Conservation (phyloP, 2,113 vertebrate species). For the Catharus minimus region DNA sequence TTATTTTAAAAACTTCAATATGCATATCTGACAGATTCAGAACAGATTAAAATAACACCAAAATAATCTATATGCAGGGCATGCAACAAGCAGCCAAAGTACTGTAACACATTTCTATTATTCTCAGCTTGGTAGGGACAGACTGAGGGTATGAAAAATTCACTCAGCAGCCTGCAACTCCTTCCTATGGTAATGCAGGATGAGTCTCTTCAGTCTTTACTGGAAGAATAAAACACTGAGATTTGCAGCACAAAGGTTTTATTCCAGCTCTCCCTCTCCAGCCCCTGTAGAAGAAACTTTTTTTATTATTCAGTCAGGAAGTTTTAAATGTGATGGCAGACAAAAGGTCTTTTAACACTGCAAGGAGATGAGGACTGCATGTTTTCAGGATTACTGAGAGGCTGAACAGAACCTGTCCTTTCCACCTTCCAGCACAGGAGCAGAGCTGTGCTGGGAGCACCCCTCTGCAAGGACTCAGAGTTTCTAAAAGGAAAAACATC, state of each 20-base stretch:
- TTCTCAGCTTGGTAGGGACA: background rate
- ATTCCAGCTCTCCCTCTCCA: background rate
- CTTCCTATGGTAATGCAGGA: conserved; percentile 18
- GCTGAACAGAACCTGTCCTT: background rate
- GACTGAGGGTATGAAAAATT: conserved; percentile 26
- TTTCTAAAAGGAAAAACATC: conserved; percentile 6
- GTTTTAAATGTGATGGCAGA: background rate
- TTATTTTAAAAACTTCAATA: conserved; percentile 25
- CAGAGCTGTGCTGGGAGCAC: background rate
- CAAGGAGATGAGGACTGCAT: background rate
- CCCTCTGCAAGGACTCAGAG: background rate
- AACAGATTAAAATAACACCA: conserved; percentile 38
- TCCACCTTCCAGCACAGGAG: background rate
- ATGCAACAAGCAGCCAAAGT: background rate
- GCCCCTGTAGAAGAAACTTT: background rate
- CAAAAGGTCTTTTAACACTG: background rate
- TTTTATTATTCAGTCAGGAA: background rate
- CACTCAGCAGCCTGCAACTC: background rate
- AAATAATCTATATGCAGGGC: background rate
- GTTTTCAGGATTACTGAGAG: background rate
- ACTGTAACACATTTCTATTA: conserved; percentile 28
- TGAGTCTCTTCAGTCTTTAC: background rate
- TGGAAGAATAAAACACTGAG: background rate
- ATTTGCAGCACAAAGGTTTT: background rate
- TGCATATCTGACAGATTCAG: conserved; percentile 53